Evolutionary conservation across 2,113 vertebrate genomes (phyloP).

Genomic region (Nesoenas mayeri): DNA sequence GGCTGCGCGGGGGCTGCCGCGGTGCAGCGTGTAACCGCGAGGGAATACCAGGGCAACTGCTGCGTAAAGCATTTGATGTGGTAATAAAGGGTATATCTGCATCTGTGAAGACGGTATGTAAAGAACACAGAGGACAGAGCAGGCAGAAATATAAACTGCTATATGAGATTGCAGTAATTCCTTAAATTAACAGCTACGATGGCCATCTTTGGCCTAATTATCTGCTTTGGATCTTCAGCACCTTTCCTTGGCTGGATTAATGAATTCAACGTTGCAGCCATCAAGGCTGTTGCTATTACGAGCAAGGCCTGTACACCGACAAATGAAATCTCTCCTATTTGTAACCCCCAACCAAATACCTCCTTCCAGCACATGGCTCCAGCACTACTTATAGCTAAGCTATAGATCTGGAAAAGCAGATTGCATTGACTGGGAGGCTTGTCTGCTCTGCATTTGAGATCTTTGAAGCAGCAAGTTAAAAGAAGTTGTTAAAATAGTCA

Average conservation of each 20-base stretch:
- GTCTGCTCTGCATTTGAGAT: neutral
- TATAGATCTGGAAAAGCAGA: slow-evolving; percentile 19
- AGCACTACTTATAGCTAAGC: neutral
- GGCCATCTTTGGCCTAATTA: neutral
- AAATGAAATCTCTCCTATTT: neutral
- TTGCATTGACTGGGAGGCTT: neutral
- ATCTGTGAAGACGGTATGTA: neutral
- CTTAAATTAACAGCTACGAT: neutral
- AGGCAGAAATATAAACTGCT: neutral
- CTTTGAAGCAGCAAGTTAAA: neutral
- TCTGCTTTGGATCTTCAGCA: neutral
- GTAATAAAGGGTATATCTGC: neutral
- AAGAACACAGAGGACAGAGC: neutral
- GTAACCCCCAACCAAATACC: neutral
- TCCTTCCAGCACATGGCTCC: neutral
- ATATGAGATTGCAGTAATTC: neutral
- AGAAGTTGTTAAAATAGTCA: neutral
- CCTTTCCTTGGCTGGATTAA: neutral
- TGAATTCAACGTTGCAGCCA: neutral
- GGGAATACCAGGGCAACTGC: neutral
- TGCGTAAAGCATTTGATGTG: fast-evolving
- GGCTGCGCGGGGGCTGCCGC: neutral
- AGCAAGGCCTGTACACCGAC: neutral
- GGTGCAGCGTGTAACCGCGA: neutral
- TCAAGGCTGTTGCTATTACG: neutral